These are phyloP conservation scores for Perca flavescens DNA, from an alignment of 2,113 vertebrate genomes.

Conservation along the genomic window DNA sequence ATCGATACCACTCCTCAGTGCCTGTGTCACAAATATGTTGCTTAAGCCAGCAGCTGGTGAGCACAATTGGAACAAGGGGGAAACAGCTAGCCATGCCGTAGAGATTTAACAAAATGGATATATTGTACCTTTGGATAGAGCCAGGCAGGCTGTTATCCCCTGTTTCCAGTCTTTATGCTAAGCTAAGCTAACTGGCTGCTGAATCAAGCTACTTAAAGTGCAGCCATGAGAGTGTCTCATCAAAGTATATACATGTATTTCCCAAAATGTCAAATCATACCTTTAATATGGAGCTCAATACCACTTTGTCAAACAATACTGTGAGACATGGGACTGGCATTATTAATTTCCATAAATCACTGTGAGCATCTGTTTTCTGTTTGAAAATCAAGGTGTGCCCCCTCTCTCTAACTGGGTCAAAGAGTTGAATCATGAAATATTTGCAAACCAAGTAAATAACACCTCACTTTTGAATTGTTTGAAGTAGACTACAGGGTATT, in stretches of 20 bases:
- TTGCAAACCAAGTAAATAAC: not conserved
- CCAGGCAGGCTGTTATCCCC: too few relatives aligned
- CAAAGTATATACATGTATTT: not conserved
- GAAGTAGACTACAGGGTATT: not conserved
- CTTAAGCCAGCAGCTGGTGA: too few relatives aligned
- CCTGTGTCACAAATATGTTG: not conserved
- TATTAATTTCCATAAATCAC: not conserved
- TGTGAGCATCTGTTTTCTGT: constrained; percentile 7
- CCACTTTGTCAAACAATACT: not conserved
- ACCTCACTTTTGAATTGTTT: not conserved
- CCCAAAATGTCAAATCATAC: not conserved
- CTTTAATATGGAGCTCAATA: not conserved
- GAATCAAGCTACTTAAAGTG: too few relatives aligned
- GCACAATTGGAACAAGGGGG: not conserved
- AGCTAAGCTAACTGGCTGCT: too few relatives aligned
- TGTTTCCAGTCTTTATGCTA: too few relatives aligned
- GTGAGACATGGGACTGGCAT: not conserved
- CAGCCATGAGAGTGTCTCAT: not conserved
- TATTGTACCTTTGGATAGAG: too few relatives aligned
- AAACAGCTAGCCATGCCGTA: too few relatives aligned
- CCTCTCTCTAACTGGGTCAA: not conserved
- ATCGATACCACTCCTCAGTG: too few relatives aligned
- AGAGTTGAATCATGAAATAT: constrained; percentile 10
- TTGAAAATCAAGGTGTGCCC: not conserved
- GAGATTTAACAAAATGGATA: too few relatives aligned